Evolutionary conservation across 2,888 invertebrate species (phyloP), one percentile per base, ranked within the genome.

Genomic region (Diarsia mendica): DNA sequence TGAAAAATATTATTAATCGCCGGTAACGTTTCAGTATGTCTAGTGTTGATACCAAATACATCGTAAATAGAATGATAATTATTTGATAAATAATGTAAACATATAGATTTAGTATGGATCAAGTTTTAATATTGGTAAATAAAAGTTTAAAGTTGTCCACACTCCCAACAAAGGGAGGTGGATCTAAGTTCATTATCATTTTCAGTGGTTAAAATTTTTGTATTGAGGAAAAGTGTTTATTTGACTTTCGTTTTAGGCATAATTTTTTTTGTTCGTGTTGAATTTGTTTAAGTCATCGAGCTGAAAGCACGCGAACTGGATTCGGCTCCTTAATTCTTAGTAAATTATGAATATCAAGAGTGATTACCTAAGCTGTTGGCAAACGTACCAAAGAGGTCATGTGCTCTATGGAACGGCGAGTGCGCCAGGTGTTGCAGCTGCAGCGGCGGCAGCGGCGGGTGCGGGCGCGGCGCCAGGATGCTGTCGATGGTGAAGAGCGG

Each of bases 401-500:
- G 97, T 64, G 98, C 97, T 89, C 98, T 97, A 72, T 97, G 97
- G 89, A 97, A 98, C 33, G 89, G 98, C 95, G 90, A 97, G 97
- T 90, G 97, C 95, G 95, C 93, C 84, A 98, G 95, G 88, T 98
- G 98, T 85, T 96, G 96, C 60, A 96, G 91, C 88, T 95, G 95
- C 82, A 97, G 96, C 80, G 97, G 97, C 60, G 97, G 97, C 77
- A 97, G 95, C 71, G 97, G 96, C 65, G 97, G 97, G 84, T 96
- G 97, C 67, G 97, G 97, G 76, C 97, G 96, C 71, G 98, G 98
- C 67, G 98, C 98, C 92, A 98, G 96, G 89, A 98, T 98, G 95
- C 98, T 98, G 94, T 98, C 98, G 90, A 98, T 98, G 88, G 98
- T 98, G 93, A 98, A 98, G 81, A 98, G 97, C 95, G 90, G 97